Base-by-base conservation (phyloP, 2,113 vertebrate species). In the Chroicocephalus ridibundus region DNA sequence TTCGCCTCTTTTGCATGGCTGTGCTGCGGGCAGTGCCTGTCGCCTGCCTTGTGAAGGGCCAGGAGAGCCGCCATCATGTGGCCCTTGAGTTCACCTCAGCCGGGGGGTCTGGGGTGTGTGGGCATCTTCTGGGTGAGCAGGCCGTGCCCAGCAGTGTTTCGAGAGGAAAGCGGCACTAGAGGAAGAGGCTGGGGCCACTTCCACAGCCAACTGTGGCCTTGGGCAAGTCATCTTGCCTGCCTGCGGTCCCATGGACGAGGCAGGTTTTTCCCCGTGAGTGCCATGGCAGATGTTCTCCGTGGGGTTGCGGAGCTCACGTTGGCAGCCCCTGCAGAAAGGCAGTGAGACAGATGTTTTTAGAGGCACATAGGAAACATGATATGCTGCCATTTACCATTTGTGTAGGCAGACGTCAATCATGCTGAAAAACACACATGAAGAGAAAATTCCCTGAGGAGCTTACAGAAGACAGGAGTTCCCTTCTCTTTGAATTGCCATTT, bases 361-460 rank as follows among this genome's bases (percentile, higher is more conserved):
- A 27, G 90, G 46, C 40, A 10, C 62, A 0, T 1, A 0, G 42
- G 76, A n/a, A 19, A 21, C 4, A 0, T 0, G 25, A n/a, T 24
- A 2, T 0, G 36, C 57, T 77, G 64, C 76, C 68, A 1, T 27
- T 22, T 0, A 1, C 54, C 2, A 0, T 57, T 78, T 21, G 57
- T 19, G 69, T 42, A 22, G 84, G 84, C 89, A 81, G 91, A 3
- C 0, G 0, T 77, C 96, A 66, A 0, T 86, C 92, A 22, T 6
- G 58, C 93, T 83, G 92, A 88, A 93, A 96, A 96, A 92, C 61
- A 57, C 74, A 49, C 34, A 26, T 34, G 49, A 61, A 61, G 81
- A 40, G 70, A 65, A 68, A 71, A 15, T n/a, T 74, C 88, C 86
- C 88, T 0, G 0, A 61, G 94, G 82, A 51, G 27, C 72, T 72